These are phyloP conservation scores for Drosophila kambysellisi DNA, from an alignment of 2,888 invertebrate genomes.

Conservation along the genomic window DNA sequence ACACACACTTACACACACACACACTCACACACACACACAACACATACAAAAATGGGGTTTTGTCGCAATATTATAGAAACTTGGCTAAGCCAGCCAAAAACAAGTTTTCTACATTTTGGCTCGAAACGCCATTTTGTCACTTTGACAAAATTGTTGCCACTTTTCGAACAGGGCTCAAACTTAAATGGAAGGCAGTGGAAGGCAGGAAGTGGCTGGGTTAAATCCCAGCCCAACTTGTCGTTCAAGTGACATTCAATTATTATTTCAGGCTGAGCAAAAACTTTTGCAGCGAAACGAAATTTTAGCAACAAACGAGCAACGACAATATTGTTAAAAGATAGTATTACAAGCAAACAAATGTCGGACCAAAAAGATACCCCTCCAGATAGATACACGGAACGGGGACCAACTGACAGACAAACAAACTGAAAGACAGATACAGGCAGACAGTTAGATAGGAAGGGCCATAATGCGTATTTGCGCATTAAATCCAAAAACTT, in stretches of 20 bases:
- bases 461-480: conserved; percentile 68
- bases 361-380: conserved; percentile 26
- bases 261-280: conserved; percentile 76
- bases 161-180: conserved; percentile 37
- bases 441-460: conserved; percentile 38
- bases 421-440: conserved; percentile 20
- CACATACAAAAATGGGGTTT: conserved; percentile 13
- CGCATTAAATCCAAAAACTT: conserved; percentile 79
- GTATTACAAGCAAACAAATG: conserved; percentile 66
- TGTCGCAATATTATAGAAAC: conserved; percentile 39
- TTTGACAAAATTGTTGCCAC: conserved; percentile 78
- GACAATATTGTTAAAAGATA: conserved; percentile 77
- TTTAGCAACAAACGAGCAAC: conserved; percentile 58
- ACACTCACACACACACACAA: conserved; percentile 10
- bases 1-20: neutral
- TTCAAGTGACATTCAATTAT: conserved; percentile 81
- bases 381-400: conserved; percentile 35
- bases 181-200: neutral
- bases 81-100: conserved; percentile 66
- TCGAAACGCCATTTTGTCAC: conserved; percentile 74
- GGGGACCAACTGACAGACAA: conserved; percentile 26
- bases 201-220: neutral
- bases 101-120: conserved; percentile 72
- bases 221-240: conserved; percentile 67
- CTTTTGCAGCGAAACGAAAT: conserved; percentile 57